Conservation (phyloP, 2,888 invertebrate genomes). For the Pandemis corylana region DNA sequence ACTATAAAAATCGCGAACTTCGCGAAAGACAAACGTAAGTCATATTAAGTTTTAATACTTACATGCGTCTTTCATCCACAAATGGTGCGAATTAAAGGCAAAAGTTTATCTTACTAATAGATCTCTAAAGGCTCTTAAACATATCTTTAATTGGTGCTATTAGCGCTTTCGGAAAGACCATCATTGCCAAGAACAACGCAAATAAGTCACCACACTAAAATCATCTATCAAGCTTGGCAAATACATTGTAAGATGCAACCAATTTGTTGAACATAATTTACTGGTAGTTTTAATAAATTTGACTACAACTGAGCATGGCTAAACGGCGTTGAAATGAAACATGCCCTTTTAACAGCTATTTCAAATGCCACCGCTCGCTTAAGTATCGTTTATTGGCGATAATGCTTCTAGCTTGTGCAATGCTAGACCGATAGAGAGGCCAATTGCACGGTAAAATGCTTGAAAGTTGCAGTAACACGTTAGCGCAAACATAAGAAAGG, state of each 20-base stretch:
- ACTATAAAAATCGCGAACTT: no score
- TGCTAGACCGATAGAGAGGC: conserved; percentile 37
- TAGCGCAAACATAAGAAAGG: conserved; percentile 36
- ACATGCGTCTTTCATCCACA: no score
- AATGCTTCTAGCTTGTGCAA: conserved; percentile 36
- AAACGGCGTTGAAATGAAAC: conserved; percentile 37
- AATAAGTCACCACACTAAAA: no score
- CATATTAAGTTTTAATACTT: no score
- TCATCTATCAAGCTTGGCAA: no score
- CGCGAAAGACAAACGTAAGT: no score
- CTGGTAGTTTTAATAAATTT: background rate
- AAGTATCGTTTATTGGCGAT: conserved; percentile 41
- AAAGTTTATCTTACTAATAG: no score
- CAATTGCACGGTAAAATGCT: conserved; percentile 34
- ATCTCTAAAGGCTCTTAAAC: no score
- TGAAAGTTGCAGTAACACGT: conserved; percentile 38
- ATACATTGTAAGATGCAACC: background rate
- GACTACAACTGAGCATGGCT: conserved; percentile 32
- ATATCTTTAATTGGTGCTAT: no score
- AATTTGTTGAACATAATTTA: background rate
- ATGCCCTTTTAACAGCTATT: conserved; percentile 39
- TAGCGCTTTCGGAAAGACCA: no score
- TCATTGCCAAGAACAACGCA: no score
- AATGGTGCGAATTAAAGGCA: no score
- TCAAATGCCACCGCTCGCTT: conserved; percentile 40